Conservation (phyloP, 2,888 invertebrate species). For the Aporophyla lueneburgensis region DNA sequence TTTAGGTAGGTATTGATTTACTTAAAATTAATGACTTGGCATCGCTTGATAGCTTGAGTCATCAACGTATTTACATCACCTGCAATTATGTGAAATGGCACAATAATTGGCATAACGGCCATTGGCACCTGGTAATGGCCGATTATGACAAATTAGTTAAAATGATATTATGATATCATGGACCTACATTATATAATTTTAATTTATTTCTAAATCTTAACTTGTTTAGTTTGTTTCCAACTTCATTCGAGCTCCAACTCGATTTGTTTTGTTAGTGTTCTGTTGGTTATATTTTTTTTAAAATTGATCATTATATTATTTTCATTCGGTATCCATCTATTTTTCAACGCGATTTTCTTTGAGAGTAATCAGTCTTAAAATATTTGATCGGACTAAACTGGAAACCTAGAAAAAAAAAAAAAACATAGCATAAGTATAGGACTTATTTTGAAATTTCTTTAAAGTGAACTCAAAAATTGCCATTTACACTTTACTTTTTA, state of each 20-base stretch:
- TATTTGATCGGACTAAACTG: too few relatives aligned
- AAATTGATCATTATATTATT: too few relatives aligned
- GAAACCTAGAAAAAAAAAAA: too few relatives aligned
- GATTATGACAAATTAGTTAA: not conserved
- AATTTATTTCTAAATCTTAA: not conserved
- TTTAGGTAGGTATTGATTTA: not conserved
- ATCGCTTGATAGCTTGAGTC: not conserved
- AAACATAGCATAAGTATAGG: too few relatives aligned
- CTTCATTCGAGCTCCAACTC: not conserved
- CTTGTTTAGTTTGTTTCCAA: not conserved
- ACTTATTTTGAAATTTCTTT: too few relatives aligned
- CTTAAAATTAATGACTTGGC: not conserved
- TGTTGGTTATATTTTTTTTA: too few relatives aligned
- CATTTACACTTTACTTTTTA: too few relatives aligned
- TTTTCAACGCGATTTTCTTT: too few relatives aligned
- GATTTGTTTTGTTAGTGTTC: not conserved
- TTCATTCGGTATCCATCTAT: too few relatives aligned
- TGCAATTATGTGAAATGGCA: slow-evolving; percentile 2
- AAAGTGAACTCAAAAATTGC: too few relatives aligned
- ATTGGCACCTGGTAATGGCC: not conserved
- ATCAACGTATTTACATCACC: slow-evolving; percentile 1
- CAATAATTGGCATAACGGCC: slow-evolving; percentile 11
- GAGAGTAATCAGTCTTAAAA: too few relatives aligned
- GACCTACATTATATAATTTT: slow-evolving; percentile 5
- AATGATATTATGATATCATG: not conserved